These are phyloP conservation scores for Anniella stebbinsi DNA, from an alignment of 2,797 vertebrate species.

Conservation along the genomic window DNA sequence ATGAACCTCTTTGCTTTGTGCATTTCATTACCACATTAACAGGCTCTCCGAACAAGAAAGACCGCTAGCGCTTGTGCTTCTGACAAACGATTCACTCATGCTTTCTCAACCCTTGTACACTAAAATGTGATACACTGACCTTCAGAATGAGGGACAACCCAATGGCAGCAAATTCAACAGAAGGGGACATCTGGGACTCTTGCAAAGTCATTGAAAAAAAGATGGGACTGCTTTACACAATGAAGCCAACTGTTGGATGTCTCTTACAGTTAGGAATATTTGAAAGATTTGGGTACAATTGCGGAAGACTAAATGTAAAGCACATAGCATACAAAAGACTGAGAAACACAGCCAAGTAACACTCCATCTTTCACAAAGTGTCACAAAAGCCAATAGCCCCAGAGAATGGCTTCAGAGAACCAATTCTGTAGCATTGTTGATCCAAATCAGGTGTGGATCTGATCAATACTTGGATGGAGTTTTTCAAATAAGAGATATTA, in stretches of 20 bases:
- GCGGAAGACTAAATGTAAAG: rapidly evolving
- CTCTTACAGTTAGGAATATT: background rate
- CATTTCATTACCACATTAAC: slow-evolving; percentile 92
- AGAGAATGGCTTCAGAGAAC: background rate
- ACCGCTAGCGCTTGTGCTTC: slow-evolving; percentile 75
- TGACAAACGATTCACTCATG: slow-evolving; percentile 62
- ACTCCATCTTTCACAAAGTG: background rate
- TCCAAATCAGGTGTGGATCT: background rate
- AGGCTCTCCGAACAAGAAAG: slow-evolving; percentile 80
- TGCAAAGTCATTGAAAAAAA: slow-evolving; percentile 1
- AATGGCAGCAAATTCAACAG: slow-evolving; percentile 17
- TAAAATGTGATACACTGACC: slow-evolving; percentile 5
- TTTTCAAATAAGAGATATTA: slow-evolving; percentile 14
- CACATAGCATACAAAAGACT: background rate
- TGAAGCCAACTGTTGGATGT: background rate
- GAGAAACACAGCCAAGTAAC: background rate
- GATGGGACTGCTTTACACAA: background rate
- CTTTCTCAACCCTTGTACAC: slow-evolving; percentile 13
- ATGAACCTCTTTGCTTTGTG: slow-evolving; percentile 83
- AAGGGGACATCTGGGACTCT: background rate
- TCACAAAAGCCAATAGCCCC: background rate
- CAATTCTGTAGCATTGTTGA: background rate
- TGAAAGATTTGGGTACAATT: background rate
- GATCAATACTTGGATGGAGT: background rate
- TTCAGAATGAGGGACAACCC: slow-evolving; percentile 18